phyloP scores from a whole-genome alignment of 1,140 invertebrate genomes.

The Brevipalpus yothersi region DNA sequence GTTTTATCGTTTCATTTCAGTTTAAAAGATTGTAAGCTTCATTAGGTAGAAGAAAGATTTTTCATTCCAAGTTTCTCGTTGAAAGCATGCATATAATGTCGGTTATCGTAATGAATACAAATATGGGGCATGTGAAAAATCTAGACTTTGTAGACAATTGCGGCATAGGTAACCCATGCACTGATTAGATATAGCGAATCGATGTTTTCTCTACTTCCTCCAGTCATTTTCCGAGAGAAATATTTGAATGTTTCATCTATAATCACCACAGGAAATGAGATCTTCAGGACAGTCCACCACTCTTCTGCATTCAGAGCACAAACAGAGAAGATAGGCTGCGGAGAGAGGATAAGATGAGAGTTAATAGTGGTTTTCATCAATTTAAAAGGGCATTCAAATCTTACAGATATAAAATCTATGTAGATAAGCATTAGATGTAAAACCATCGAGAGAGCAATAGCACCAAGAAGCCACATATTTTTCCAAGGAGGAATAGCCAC shows the following conservation, averaged over 20 bases:
- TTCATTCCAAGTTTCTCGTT: too few relatives aligned
- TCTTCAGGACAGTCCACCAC: constrained; percentile 98
- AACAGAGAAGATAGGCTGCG: constrained; percentile 94
- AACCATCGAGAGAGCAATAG: constrained; percentile 94
- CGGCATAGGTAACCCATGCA: neutral
- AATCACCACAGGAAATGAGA: constrained; percentile 94
- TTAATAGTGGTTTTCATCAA: too few relatives aligned
- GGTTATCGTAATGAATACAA: too few relatives aligned
- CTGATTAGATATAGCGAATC: neutral
- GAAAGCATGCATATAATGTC: too few relatives aligned
- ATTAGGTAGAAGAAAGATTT: too few relatives aligned
- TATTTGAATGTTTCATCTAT: constrained; percentile 98
- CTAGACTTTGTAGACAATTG: neutral
- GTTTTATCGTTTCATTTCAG: too few relatives aligned
- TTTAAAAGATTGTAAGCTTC: too few relatives aligned
- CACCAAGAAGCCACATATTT: constrained; percentile 88
- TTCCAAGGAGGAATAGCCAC: constrained; percentile 93
- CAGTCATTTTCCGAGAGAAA: constrained; percentile 55
- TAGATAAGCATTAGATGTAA: constrained; percentile 99
- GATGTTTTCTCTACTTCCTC: constrained; percentile 19
- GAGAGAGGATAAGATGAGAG: neutral
- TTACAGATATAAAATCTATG: constrained; percentile 90
- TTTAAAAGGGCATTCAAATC: too few relatives aligned
- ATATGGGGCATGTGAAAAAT: too few relatives aligned
- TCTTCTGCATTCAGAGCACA: constrained; percentile 74